phyloP scores from a whole-genome alignment of 2,797 vertebrate species.

The Myotis findleyi region DNA sequence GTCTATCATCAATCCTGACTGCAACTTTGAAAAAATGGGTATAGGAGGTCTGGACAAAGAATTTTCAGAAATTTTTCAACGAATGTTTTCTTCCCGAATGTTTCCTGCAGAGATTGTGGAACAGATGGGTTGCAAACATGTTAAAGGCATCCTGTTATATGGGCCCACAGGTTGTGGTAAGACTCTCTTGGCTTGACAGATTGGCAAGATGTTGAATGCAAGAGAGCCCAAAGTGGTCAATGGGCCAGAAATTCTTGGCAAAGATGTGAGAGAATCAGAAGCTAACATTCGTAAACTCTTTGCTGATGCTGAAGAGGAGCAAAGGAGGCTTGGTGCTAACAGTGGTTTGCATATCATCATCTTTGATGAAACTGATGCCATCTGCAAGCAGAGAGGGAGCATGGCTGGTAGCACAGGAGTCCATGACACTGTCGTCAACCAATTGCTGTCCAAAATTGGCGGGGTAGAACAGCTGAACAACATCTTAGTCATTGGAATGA shows the following conservation, averaged over 20 bases:
- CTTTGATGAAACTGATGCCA: conserved; percentile 98
- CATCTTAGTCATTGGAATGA: conserved; percentile 99
- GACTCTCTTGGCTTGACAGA: conserved; percentile 98
- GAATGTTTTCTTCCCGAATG: conserved; percentile 97
- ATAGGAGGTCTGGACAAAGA: conserved; percentile 98
- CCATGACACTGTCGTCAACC: conserved; percentile 98
- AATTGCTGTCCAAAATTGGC: conserved; percentile 97
- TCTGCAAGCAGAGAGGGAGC: conserved; percentile 98
- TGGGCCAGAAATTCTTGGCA: conserved; percentile 98
- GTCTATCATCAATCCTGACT: conserved; percentile 98
- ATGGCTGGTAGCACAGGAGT: conserved; percentile 98
- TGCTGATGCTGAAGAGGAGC: conserved; percentile 98
- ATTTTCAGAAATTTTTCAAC: conserved; percentile 96
- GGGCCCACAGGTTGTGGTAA: conserved; percentile 98
- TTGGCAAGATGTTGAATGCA: conserved; percentile 98
- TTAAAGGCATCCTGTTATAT: conserved; percentile 97
- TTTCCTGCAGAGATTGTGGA: conserved; percentile 99
- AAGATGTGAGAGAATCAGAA: conserved; percentile 98
- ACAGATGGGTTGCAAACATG: conserved; percentile 99
- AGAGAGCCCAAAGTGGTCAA: conserved; percentile 98
- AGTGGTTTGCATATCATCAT: conserved; percentile 99
- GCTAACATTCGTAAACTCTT: conserved; percentile 99
- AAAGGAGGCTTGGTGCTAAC: conserved; percentile 97
- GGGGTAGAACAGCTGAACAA: conserved; percentile 99
- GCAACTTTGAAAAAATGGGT: conserved; percentile 99